Percentiles rank a stretch among this genome's conserved stretches.
Evolutionary conservation across 1,140 invertebrate species (phyloP).

Genomic region (Muscidifurax raptorellus): DNA sequence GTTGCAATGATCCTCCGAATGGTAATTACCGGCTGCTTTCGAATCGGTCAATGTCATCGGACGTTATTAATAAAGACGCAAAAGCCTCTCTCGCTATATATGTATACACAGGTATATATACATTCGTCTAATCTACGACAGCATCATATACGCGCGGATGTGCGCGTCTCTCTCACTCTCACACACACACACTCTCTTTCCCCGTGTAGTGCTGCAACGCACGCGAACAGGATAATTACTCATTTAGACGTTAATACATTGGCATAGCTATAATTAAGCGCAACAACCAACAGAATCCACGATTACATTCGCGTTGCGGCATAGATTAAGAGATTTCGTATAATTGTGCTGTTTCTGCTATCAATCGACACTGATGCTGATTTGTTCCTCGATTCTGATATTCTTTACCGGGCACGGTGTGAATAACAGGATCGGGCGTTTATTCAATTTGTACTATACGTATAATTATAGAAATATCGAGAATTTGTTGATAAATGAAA

Average conservation of each 20-base stretch:
- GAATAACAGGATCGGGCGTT: too few species aligned
- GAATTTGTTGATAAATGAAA: too few species aligned
- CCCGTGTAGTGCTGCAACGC: constrained; percentile 37
- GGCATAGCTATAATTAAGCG: constrained; percentile 10
- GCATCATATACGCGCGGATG: constrained; percentile 49
- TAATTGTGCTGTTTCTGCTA: not conserved
- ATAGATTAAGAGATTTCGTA: constrained; percentile 17
- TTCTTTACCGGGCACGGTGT: too few species aligned
- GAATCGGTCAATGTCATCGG: constrained; percentile 70
- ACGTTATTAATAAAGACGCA: constrained; percentile 57
- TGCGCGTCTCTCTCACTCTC: constrained; percentile 43
- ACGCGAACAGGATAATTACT: constrained; percentile 59
- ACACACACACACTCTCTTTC: not conserved
- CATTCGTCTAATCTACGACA: constrained; percentile 63
- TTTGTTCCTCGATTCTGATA: not conserved
- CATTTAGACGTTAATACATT: constrained; percentile 66
- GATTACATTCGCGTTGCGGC: not conserved
- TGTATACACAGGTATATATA: constrained; percentile 15
- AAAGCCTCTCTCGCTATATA: constrained; percentile 33
- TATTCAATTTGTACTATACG: too few species aligned
- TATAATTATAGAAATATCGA: too few species aligned
- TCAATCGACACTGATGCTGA: not conserved
- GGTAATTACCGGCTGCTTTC: constrained; percentile 64
- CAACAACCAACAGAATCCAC: not conserved
- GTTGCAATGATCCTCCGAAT: constrained; percentile 51